Conservation (phyloP, 2,888 invertebrate genomes). For the Laspeyria flexula region DNA sequence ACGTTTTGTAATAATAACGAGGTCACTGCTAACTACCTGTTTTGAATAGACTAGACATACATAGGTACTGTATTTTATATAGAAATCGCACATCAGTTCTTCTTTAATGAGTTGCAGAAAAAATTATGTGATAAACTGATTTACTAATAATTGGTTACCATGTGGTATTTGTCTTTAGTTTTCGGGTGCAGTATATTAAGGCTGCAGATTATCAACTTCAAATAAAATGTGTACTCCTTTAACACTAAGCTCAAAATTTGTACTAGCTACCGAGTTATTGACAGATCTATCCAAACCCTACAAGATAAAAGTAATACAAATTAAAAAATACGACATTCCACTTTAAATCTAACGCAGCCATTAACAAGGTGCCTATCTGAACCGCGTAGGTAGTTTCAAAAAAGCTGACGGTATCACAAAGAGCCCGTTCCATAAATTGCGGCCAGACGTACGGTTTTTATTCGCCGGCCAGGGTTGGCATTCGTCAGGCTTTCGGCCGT, state of each 20-base stretch:
- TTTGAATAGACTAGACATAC: slow-evolving; percentile 33
- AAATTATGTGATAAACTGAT: too few relatives aligned
- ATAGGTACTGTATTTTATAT: slow-evolving; percentile 28
- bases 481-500: slow-evolving; percentile 44
- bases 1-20: slow-evolving; percentile 27
- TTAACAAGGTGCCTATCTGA: slow-evolving; percentile 15
- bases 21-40: slow-evolving; percentile 34
- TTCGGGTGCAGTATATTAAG: too few relatives aligned
- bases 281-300: too few relatives aligned
- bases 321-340: too few relatives aligned
- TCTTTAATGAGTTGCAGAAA: background rate
- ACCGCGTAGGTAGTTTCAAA: slow-evolving; percentile 13
- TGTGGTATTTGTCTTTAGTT: too few relatives aligned
- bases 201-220: too few relatives aligned
- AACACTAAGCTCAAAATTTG: too few relatives aligned
- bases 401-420: slow-evolving; percentile 49
- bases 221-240: too few relatives aligned
- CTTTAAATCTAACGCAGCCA: background rate
- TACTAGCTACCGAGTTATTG: too few relatives aligned
- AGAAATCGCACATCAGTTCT: background rate
- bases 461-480: slow-evolving; percentile 52
- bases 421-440: slow-evolving; percentile 60
- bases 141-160: too few relatives aligned
- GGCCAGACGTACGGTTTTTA: slow-evolving; percentile 51
- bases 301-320: too few relatives aligned